Base-by-base conservation (phyloP, 2,888 invertebrate genomes). In the Limnephilus lunatus region DNA sequence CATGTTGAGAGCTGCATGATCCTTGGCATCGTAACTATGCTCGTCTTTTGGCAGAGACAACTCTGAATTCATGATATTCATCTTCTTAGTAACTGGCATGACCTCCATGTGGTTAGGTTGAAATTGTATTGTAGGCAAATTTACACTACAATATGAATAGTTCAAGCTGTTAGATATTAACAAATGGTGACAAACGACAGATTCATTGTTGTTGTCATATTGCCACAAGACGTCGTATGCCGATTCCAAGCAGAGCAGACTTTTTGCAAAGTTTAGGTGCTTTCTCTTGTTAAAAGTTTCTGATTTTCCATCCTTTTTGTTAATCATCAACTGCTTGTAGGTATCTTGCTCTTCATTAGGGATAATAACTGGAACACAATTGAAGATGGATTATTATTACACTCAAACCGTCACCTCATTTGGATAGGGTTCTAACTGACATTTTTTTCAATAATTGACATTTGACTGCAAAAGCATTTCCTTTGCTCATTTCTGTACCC, bases 161-260 rank as follows among this genome's bases (percentile, higher is more conserved):
- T 81, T 32, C n/a, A 81, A 30, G 2, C 81, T 85, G 81, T n/a
- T 81, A n/a, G 89, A 39, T 15, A 81, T 89, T 89, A 98, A 96
- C 9, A 98, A 97, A 95, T 99, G 99, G 95, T 98, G 98, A 94
- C 98, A 98, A 92, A 97, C 96, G 94, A 98, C 96, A 80, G 97
- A 95, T 88, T 96, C 95, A 95, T 95, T 97, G 48, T 96, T 95
- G 0, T 97, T 97, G 95, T 98, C 97, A 94, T 97, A 99, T 94
- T 98, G 98, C 99, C 99, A 99, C 2, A 99, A 96, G 0, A 99
- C 98, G 95, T 99, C 98, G 95, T 99, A 99, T 90, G 98, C 96
- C 0, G 99, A 98, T 96, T 99, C 99, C 94, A 99, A 96, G 94
- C 98, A 98, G 0, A 98, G 97, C 88, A 98, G 97, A 94, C 97